Percentiles rank a stretch among this genome's conserved stretches.
Conservation (phyloP, 2,888 invertebrate species). For the Notocelia uddmanniana region DNA sequence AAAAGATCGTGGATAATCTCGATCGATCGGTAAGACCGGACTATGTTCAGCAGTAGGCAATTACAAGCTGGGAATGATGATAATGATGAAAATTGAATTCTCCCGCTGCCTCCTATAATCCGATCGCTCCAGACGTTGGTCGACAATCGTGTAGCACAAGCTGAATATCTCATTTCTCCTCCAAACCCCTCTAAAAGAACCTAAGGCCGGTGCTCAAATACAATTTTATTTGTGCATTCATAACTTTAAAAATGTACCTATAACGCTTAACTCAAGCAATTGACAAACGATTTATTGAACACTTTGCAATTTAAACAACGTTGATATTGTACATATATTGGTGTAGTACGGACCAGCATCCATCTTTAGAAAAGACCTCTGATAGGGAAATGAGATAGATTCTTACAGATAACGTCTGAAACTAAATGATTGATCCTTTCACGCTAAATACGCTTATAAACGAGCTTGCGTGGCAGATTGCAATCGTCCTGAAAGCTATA, state of each 20-base stretch:
- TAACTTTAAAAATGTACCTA: not conserved
- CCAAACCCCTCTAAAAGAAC: constrained; percentile 6
- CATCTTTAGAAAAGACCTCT: not conserved
- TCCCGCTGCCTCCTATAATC: too few relatives aligned
- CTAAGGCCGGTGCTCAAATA: constrained; percentile 28
- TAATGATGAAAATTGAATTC: too few relatives aligned
- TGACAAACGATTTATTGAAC: constrained; percentile 22
- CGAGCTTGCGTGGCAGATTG: too few relatives aligned
- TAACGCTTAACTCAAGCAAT: constrained; percentile 17
- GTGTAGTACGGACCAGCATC: not conserved
- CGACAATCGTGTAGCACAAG: not conserved
- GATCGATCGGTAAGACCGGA: too few relatives aligned
- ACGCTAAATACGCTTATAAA: too few relatives aligned
- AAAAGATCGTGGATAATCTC: too few relatives aligned
- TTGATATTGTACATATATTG: not conserved
- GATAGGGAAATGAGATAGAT: not conserved
- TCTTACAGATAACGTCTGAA: not conserved
- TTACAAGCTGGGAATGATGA: too few relatives aligned
- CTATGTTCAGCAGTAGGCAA: too few relatives aligned
- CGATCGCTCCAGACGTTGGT: not conserved
- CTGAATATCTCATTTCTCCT: not conserved
- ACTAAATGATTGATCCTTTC: too few relatives aligned
- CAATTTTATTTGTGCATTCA: constrained; percentile 22
- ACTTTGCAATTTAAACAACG: constrained; percentile 24
- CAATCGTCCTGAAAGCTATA: too few relatives aligned